Evolutionary conservation across 1,140 invertebrate genomes (phyloP).

Genomic region (Drosophila elegans): DNA sequence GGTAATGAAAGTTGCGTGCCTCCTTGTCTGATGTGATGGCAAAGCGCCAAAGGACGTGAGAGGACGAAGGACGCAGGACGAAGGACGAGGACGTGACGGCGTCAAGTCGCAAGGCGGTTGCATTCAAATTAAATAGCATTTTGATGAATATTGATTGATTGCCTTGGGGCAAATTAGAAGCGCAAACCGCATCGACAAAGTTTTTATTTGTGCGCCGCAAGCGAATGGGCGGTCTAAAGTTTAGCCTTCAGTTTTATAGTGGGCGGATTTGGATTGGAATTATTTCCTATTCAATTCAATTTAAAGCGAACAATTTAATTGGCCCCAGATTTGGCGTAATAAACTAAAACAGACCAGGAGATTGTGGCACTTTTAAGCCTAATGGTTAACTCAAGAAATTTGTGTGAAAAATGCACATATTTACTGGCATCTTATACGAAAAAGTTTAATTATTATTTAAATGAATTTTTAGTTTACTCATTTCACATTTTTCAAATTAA

Average conservation of each 20-base stretch:
- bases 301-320: slow-evolving; percentile 6
- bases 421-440: too few relatives aligned
- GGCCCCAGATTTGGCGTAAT: not conserved
- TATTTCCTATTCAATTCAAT: slow-evolving; percentile 31
- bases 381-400: too few relatives aligned
- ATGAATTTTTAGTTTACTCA: too few relatives aligned
- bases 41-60: not conserved
- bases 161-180: slow-evolving; percentile 77
- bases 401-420: too few relatives aligned
- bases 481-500: too few relatives aligned
- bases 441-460: too few relatives aligned
- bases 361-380: too few relatives aligned
- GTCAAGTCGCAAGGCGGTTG: slow-evolving; percentile 43
- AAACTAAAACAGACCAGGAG: not conserved
- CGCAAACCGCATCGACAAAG: slow-evolving; percentile 67
- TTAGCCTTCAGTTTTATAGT: slow-evolving; percentile 45
- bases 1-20: slow-evolving; percentile 56
- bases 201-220: slow-evolving; percentile 45
- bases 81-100: slow-evolving; percentile 38
- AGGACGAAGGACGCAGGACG: not conserved
- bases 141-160: slow-evolving; percentile 82
- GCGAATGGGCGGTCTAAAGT: slow-evolving; percentile 33
- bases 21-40: slow-evolving; percentile 13
- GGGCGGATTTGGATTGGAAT: slow-evolving; percentile 12
- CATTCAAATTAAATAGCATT: slow-evolving; percentile 78